phyloP scores from a whole-genome alignment of 2,113 vertebrate genomes.

The Origma solitaria region DNA sequence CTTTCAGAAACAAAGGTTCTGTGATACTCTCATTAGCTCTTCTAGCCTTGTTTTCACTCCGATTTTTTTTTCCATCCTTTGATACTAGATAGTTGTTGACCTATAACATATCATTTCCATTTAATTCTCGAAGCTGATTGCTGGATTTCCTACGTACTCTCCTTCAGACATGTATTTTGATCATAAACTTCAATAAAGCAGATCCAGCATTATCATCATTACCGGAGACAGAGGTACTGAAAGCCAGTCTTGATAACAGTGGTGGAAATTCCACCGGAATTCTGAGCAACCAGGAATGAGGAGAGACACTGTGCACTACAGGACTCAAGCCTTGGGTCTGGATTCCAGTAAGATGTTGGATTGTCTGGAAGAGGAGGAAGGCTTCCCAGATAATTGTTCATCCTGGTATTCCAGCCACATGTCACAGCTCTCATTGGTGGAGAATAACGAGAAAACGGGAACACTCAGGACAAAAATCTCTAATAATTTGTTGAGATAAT shows the following conservation, averaged over 20 bases:
- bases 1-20: neutral
- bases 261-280: neutral
- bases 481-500: neutral
- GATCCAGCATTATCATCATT: neutral
- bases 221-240: neutral
- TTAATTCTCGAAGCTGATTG: neutral
- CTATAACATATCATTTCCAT: neutral
- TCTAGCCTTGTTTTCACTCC: neutral
- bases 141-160: neutral
- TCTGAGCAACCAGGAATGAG: neutral
- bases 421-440: neutral
- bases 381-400: neutral
- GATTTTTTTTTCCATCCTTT: neutral
- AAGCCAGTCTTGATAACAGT: neutral
- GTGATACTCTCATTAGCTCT: neutral
- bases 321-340: neutral
- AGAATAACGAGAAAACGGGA: neutral
- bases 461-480: neutral
- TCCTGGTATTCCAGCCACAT: accelerated
- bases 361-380: neutral
- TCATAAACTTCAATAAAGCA: neutral
- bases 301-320: neutral
- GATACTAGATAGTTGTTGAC: neutral
- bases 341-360: neutral
- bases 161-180: neutral